Evolutionary conservation across 2,888 invertebrate genomes (phyloP).

Genomic region (Macrosiphum euphorbiae): DNA sequence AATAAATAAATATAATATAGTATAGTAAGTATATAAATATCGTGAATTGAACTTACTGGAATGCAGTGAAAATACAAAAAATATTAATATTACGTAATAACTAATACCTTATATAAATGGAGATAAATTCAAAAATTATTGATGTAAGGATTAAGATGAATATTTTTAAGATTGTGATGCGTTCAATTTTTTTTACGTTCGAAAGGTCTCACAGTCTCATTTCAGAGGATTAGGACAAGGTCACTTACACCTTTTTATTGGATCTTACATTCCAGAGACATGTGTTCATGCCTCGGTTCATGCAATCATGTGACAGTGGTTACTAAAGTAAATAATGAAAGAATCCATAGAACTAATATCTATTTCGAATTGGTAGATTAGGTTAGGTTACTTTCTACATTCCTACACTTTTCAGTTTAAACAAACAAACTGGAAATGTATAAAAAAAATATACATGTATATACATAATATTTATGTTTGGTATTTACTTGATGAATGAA

Average conservation of each 20-base stretch:
- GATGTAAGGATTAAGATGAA: not conserved
- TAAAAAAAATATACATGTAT: not conserved
- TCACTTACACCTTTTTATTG: slow-evolving; percentile 54
- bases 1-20: not conserved
- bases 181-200: slow-evolving; percentile 16
- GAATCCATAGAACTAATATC: not conserved
- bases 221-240: slow-evolving; percentile 46
- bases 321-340: slow-evolving; percentile 38
- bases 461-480: not conserved
- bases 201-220: slow-evolving; percentile 31
- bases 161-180: slow-evolving; percentile 33
- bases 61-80: not conserved
- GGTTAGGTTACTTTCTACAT: not conserved
- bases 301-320: slow-evolving; percentile 27
- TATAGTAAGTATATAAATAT: not conserved
- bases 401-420: not conserved
- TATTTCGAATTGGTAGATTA: not conserved
- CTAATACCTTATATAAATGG: no score
- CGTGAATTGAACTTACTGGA: not conserved
- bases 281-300: slow-evolving; percentile 39
- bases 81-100: not conserved
- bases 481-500: not conserved
- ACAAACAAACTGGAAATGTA: not conserved
- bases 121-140: not conserved
- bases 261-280: slow-evolving; percentile 41